phyloP scores from a whole-genome alignment of 2,888 invertebrate species.

The Lithophane socia region DNA sequence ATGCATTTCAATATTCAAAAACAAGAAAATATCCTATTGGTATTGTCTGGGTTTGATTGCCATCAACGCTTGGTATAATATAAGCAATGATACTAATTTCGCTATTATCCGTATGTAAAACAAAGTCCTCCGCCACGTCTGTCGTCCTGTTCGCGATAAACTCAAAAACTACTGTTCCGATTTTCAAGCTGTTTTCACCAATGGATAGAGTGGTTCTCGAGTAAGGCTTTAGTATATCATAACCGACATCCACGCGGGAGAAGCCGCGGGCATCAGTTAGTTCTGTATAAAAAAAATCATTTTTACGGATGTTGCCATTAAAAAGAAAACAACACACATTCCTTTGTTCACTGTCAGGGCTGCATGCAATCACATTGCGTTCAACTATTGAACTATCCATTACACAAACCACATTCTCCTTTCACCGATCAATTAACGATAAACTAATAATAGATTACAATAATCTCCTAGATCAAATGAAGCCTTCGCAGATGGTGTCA shows the following conservation, averaged over 20 bases:
- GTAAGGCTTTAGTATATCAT: no score
- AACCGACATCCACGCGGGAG: no score
- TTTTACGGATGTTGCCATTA: not conserved
- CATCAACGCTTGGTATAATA: not conserved
- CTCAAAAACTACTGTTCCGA: no score
- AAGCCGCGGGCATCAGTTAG: no score
- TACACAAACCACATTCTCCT: not conserved
- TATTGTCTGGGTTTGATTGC: not conserved
- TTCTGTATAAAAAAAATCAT: not conserved
- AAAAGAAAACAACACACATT: not conserved
- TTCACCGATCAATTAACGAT: conserved; percentile 11
- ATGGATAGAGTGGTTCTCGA: no score
- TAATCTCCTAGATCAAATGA: conserved; percentile 38
- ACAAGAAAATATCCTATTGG: not conserved
- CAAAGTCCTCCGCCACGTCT: no score
- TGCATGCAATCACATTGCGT: not conserved
- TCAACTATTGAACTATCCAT: conserved; percentile 7
- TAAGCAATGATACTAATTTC: not conserved
- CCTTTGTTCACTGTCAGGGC: conserved; percentile 37
- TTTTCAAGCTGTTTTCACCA: no score
- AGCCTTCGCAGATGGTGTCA: conserved; percentile 30
- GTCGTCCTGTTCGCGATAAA: no score
- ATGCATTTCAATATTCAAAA: not conserved
- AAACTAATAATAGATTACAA: conserved; percentile 35
- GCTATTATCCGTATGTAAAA: no score